These are phyloP conservation scores for Eptatretus atami DNA, from an alignment of 2,797 vertebrate species.

Conservation along the genomic window DNA sequence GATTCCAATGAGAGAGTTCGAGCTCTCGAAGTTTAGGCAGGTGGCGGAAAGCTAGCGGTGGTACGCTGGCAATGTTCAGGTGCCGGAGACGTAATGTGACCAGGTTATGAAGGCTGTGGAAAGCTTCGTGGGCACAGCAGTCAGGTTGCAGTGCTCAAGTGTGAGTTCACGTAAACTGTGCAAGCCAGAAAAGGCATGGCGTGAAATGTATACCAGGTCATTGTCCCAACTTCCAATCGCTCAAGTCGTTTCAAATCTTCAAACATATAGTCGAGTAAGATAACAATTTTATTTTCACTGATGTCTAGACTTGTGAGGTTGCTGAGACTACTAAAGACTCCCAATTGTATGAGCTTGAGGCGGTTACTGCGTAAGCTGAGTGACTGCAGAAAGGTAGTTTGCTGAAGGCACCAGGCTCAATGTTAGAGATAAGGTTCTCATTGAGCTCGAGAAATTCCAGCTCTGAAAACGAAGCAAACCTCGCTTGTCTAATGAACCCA, in stretches of 20 bases:
- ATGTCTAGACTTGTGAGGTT: constrained; percentile 96
- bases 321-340: constrained; percentile 86
- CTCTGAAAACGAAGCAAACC: constrained; percentile 50
- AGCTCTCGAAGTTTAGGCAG: constrained; percentile 63
- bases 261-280: constrained; percentile 98
- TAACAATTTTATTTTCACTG: constrained; percentile 98
- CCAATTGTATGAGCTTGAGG: constrained; percentile 78
- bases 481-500: constrained; percentile 88
- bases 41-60: constrained; percentile 86
- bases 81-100: constrained; percentile 50
- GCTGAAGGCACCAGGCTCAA: constrained; percentile 94
- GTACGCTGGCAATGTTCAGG: constrained; percentile 77
- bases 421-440: constrained; percentile 71
- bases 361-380: constrained; percentile 90
- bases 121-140: constrained; percentile 75
- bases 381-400: constrained; percentile 71
- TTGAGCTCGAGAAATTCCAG: constrained; percentile 86
- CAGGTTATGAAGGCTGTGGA: constrained; percentile 75
- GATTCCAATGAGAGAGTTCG: constrained; percentile 85
- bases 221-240: constrained; percentile 94
- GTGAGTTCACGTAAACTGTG: constrained; percentile 86
- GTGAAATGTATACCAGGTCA: constrained; percentile 90
- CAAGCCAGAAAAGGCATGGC: constrained; percentile 76
- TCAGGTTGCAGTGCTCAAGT: constrained; percentile 90
- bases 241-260: constrained; percentile 91